Evolutionary conservation across 1,140 invertebrate species (phyloP).

Genomic region (Tetramorium parvispinum): DNA sequence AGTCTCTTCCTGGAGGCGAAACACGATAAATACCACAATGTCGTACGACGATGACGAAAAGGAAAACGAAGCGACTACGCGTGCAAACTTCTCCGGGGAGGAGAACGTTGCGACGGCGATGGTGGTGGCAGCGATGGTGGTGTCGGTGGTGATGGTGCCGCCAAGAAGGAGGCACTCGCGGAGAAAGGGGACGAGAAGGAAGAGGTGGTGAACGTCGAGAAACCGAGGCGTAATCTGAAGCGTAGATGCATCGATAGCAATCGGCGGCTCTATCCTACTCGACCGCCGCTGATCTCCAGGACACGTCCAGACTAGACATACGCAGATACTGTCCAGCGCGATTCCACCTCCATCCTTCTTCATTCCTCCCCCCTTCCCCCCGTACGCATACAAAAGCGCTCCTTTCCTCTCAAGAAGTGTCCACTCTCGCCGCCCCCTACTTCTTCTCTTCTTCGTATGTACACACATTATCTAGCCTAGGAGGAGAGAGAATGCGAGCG

Average conservation of each 20-base stretch:
- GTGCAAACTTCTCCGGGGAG: conserved; percentile 43
- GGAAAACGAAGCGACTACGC: conserved; percentile 34
- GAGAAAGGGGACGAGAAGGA: conserved; percentile 56
- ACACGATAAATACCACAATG: background rate
- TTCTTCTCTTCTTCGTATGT: conserved; percentile 63
- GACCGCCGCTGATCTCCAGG: conserved; percentile 63
- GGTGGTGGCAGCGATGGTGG: conserved; percentile 33
- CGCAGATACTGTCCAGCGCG: conserved; percentile 40
- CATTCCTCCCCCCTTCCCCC: background rate
- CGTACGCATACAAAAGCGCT: conserved; percentile 6
- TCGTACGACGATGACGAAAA: conserved; percentile 12
- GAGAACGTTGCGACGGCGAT: conserved; percentile 10
- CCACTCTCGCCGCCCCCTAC: conserved; percentile 62
- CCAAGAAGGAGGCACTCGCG: conserved; percentile 1
- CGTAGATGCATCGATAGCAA: conserved; percentile 78
- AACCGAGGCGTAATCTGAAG: conserved; percentile 78
- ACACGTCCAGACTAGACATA: conserved; percentile 58
- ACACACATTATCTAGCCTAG: conserved; percentile 63
- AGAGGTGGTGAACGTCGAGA: conserved; percentile 75
- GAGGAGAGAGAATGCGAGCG: conserved; percentile 76
- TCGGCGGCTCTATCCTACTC: conserved; percentile 57
- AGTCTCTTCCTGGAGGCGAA: conserved; percentile 17
- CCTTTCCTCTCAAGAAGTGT: conserved; percentile 26
- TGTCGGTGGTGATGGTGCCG: conserved; percentile 61
- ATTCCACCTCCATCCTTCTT: conserved; percentile 65